Evolutionary conservation across 2,113 vertebrate species (phyloP), one percentile per base, ranked within the genome.

Genomic region (Otus sunia): DNA sequence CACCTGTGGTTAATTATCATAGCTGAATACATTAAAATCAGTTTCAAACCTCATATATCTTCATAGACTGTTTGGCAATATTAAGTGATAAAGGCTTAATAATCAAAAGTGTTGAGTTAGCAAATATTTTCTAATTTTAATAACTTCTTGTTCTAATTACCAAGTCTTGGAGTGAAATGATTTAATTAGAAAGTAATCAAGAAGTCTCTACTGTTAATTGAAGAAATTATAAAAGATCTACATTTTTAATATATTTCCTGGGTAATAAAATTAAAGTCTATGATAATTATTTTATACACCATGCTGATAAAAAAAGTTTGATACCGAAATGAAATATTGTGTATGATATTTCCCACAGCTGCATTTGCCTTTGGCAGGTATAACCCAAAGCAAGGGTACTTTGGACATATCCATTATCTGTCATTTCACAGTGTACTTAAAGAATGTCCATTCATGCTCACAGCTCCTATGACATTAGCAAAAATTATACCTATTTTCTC

Each of bases 171-270:
- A 98, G 98, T 98, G 98, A 98, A 98, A 98, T 98, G 97, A 98
- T 98, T 98, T 98, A 98, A 98, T 98, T 98, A 98, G 98, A 98
- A 98, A 98, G 98, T 98, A 98, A 98, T 98, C 98, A 98, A 98
- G 98, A 98, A 98, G 97, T 98, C 98, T 98, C 98, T 98, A 98
- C 97, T 98, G 98, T 98, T 98, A 98, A 98, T 98, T 98, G 98
- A 98, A 98, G 98, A 98, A 98, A 98, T 98, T 98, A 98, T 98
- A 98, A 98, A 98, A 98, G 98, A 98, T 98, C 98, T 98, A 98
- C 97, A 98, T 98, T 98, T 98, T 98, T 98, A 98, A 98, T 98
- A 98, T 98, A 98, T 98, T 98, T 98, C 97, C 97, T 95, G 85
- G 77, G 90, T 98, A 98, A 98, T 98, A 98, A 98, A 98, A 98